Conservation (phyloP, 2,797 vertebrate genomes). For the Glossophaga mutica region DNA sequence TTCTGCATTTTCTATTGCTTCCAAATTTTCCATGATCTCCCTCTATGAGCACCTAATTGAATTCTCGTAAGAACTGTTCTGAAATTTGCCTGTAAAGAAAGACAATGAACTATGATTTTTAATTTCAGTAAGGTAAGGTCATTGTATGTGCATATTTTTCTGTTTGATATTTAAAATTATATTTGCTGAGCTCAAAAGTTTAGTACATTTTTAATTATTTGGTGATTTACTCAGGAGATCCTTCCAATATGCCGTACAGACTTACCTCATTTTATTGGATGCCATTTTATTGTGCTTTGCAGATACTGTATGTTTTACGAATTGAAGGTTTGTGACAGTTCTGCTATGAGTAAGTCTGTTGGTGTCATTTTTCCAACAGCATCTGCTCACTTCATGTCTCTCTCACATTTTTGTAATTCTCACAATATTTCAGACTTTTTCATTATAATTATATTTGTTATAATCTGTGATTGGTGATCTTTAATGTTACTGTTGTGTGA, state of each 20-base stretch:
- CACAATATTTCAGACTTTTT: background rate
- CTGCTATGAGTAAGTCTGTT: background rate
- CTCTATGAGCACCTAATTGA: background rate
- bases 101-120: constrained; percentile 19
- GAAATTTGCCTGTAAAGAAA: constrained; percentile 17
- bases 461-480: background rate
- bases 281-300: background rate
- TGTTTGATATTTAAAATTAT: constrained; percentile 21
- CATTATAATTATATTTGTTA: background rate
- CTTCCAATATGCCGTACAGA: background rate
- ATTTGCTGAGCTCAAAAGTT: background rate
- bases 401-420: background rate
- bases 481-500: background rate
- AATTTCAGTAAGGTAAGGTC: background rate
- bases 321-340: background rate
- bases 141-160: constrained; percentile 22
- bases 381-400: background rate
- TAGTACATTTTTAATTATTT: constrained; percentile 34
- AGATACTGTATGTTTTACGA: background rate
- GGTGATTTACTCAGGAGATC: background rate
- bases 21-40: constrained; percentile 2
- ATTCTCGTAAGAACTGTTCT: background rate
- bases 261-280: background rate
- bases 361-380: background rate
- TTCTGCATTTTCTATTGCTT: constrained; percentile 8